phyloP scores from a whole-genome alignment of 2,113 vertebrate species.

The Synodontis membranacea region DNA sequence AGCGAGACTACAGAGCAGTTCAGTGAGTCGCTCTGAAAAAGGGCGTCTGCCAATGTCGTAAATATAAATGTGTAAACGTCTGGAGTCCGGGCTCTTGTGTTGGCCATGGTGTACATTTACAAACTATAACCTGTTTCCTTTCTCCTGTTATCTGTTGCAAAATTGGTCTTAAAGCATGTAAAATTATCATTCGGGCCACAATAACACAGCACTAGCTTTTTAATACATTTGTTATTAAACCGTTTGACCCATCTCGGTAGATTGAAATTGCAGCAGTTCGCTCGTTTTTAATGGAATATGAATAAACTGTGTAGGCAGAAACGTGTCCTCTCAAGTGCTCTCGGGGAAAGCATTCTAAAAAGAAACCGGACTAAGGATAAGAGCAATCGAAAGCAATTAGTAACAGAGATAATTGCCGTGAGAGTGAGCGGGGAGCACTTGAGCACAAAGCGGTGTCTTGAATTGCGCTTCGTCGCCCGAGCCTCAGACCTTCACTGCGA shows the following conservation, averaged over 20 bases:
- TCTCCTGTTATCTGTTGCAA: background rate
- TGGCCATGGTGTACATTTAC: background rate
- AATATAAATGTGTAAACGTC: background rate
- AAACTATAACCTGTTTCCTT: background rate
- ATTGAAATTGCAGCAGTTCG: background rate
- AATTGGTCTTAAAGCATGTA: background rate
- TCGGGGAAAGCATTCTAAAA: constrained; percentile 17
- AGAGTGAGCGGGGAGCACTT: constrained; percentile 16
- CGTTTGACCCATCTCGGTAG: background rate
- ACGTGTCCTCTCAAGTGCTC: background rate
- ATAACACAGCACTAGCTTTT: background rate
- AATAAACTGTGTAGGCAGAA: constrained; percentile 23
- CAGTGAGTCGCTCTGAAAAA: background rate
- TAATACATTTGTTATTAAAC: background rate
- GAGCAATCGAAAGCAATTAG: constrained; percentile 24
- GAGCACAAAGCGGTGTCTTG: background rate
- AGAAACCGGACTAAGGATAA: constrained; percentile 21
- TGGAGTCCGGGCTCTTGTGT: background rate
- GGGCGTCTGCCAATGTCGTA: background rate
- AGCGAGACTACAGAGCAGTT: background rate
- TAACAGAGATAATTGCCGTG: constrained; percentile 24
- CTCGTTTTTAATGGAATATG: constrained; percentile 27
- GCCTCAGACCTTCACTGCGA: background rate
- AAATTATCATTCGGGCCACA: background rate
- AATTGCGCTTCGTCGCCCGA: background rate